Evolutionary conservation across 2,888 invertebrate species (phyloP).

Genomic region (Polydrusus cervinus): DNA sequence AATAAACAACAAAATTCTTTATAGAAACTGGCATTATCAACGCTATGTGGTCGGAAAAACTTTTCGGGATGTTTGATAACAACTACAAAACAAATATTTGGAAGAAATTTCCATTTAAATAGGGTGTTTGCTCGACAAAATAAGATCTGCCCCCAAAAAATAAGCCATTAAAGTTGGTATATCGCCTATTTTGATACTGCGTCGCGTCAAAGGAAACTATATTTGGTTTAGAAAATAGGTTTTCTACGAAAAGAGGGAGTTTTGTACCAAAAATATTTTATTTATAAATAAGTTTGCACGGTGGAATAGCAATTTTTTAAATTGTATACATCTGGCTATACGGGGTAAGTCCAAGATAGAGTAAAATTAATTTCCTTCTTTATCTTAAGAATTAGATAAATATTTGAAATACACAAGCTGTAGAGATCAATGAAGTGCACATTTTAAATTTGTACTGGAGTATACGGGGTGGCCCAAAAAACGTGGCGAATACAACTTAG

Average conservation of each 20-base stretch:
- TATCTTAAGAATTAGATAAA: too few relatives aligned
- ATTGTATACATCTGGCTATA: too few relatives aligned
- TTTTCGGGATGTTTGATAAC: constrained; percentile 10
- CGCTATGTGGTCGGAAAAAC: background rate
- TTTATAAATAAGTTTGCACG: background rate
- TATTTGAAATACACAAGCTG: too few relatives aligned
- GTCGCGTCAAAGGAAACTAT: constrained; percentile 1
- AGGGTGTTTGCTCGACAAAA: constrained; percentile 31
- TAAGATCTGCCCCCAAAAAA: constrained; percentile 17
- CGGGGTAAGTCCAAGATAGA: too few relatives aligned
- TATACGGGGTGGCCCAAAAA: too few relatives aligned
- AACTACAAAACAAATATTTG: constrained; percentile 24
- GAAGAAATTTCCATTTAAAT: constrained; percentile 39
- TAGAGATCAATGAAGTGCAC: too few relatives aligned
- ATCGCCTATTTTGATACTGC: constrained; percentile 9
- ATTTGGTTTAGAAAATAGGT: constrained; percentile 17
- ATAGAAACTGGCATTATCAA: background rate
- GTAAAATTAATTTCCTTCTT: too few relatives aligned
- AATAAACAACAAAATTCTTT: background rate
- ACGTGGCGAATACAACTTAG: too few relatives aligned
- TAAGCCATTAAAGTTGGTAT: constrained; percentile 12
- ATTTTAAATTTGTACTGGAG: too few relatives aligned
- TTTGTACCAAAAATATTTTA: background rate
- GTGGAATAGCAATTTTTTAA: too few relatives aligned
- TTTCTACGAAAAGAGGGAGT: constrained; percentile 37